phyloP scores from a whole-genome alignment of 1,140 invertebrate species.

The Drosophila auraria region DNA sequence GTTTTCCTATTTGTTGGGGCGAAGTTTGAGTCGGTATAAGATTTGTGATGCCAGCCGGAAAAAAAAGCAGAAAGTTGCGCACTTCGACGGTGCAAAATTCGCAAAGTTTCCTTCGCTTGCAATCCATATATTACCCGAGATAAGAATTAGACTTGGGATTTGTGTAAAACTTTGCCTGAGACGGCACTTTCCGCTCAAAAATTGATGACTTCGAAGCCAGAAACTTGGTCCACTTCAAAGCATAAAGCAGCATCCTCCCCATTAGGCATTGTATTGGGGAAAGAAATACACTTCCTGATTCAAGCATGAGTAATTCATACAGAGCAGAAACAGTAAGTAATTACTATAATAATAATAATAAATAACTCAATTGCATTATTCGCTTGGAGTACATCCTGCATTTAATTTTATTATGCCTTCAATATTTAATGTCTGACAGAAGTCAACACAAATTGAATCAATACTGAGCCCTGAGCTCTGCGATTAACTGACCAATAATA shows the following conservation, averaged over 20 bases:
- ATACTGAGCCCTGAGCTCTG: background rate
- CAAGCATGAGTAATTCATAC: background rate
- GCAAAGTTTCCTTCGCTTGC: slow-evolving; percentile 63
- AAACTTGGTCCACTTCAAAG: slow-evolving; percentile 15
- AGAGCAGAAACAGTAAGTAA: background rate
- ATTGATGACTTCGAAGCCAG: slow-evolving; percentile 19
- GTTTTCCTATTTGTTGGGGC: slow-evolving; percentile 58
- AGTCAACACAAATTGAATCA: slow-evolving; percentile 14
- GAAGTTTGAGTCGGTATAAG: slow-evolving; percentile 58
- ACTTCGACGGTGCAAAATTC: slow-evolving; percentile 47
- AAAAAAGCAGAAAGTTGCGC: slow-evolving; percentile 46
- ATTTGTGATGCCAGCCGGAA: slow-evolving; percentile 27
- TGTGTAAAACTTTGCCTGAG: slow-evolving; percentile 9
- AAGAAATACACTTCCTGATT: background rate
- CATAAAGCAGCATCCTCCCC: background rate
- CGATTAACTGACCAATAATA: background rate
- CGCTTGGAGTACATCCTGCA: background rate
- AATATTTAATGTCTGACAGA: slow-evolving; percentile 15
- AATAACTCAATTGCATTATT: slow-evolving; percentile 3
- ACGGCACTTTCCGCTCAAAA: slow-evolving; percentile 12
- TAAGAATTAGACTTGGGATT: slow-evolving; percentile 42
- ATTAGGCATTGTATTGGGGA: background rate
- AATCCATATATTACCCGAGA: slow-evolving; percentile 50
- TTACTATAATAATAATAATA: background rate
- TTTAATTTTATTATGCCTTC: slow-evolving; percentile 10